Conservation (phyloP, 2,888 invertebrate genomes). For the Tillus elongatus region DNA sequence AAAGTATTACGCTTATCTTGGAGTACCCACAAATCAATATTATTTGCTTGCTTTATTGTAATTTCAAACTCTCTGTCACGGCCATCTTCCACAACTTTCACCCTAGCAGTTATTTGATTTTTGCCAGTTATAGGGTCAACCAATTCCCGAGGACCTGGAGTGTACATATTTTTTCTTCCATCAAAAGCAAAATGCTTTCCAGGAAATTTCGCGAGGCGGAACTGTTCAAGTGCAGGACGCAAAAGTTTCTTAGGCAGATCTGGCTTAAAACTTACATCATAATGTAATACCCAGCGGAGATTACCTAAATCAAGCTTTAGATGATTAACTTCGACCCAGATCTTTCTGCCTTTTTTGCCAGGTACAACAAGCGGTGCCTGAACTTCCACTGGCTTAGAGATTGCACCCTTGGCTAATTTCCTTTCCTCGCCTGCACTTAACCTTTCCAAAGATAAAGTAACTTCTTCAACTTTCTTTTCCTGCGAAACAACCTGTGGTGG, state of each 20-base stretch:
- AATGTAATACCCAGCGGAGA: constrained; percentile 54
- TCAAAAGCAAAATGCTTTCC: constrained; percentile 58
- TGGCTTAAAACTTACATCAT: constrained; percentile 68
- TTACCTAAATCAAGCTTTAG: constrained; percentile 46
- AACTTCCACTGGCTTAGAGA: no score
- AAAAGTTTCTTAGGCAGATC: constrained; percentile 59
- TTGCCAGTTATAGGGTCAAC: constrained; percentile 27
- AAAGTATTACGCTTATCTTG: constrained; percentile 18
- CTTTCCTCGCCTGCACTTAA: no score
- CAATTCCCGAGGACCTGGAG: constrained; percentile 42
- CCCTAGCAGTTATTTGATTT: no score
- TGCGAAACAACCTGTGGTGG: no score
- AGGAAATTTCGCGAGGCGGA: constrained; percentile 37
- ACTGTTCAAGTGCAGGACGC: constrained; percentile 39
- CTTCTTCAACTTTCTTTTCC: no score
- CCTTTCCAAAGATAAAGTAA: no score
- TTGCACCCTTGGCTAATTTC: no score
- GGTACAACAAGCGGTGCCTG: no score
- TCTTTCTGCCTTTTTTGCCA: constrained; percentile 39
- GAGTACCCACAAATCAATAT: constrained; percentile 42
- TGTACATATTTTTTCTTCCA: constrained; percentile 60
- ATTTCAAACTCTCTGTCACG: constrained; percentile 33
- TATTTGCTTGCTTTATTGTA: constrained; percentile 46
- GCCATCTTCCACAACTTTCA: constrained; percentile 28
- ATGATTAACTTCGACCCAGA: constrained; percentile 52